Base-by-base conservation (phyloP, 2,797 vertebrate genomes). In the Chelon auratus region DNA sequence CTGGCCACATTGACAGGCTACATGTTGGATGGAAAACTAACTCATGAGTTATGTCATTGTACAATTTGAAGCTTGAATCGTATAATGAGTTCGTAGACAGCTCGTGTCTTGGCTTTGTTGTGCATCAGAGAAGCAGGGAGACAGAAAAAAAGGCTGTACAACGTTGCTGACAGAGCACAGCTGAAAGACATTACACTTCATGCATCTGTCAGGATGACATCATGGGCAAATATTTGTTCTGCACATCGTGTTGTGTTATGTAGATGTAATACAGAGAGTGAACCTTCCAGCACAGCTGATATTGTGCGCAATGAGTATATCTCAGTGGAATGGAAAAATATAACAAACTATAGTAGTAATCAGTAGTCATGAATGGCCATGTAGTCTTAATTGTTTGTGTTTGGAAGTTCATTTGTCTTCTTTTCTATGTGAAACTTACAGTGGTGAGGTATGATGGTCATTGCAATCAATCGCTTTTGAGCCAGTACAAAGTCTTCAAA, bases 221-320 rank as follows among this genome's bases (percentile, higher is more conserved):
- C 72, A 84, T 66, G 26, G 36, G 47, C 57, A 80, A 64, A 68
- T 74, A 74, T 61, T 82, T 67, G 78, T 62, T 54, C 62, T 57
- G 45, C 12, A 18, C 45, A 43, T 69, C 5, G 1, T 69, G 54
- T 70, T 63, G 15, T 48, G 22, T 57, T 68, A 30, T 62, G 42
- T 68, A 75, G 64, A 72, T 75, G 54, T 70, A 57, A 67, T 66
- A 53, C 45, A 61, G 61, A 33, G 13, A 9, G 3, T 15, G 37
- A 52, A 64, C 39, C 36, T 70, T 68, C 77, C 74, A 78, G 52
- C 12, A 62, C 71, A 84, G 82, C 80, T 82, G 85, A 87, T 82
- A 65, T 76, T 62, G 64, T 50, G 71, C 39, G 58, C 68, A 75
- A 57, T 42, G 58, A 18, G 47, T 39, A 11, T 3, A 58, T 78